phyloP scores from a whole-genome alignment of 2,797 vertebrate genomes.

The Microctenopoma stevenorrisi region DNA sequence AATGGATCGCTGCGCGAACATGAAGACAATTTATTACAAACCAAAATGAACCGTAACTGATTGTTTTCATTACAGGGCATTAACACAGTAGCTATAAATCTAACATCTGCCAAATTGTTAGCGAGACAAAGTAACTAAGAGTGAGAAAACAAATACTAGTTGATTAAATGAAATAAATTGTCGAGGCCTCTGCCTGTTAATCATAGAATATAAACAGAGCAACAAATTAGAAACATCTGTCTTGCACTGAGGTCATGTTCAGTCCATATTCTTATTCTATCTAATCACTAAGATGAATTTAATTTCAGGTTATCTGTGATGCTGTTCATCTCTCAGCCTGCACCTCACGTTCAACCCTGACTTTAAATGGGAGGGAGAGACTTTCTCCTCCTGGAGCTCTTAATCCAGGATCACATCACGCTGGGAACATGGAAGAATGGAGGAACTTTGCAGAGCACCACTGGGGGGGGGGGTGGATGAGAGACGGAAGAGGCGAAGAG shows the following conservation, averaged over 20 bases:
- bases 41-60: background rate
- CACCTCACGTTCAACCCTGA: conserved; percentile 52
- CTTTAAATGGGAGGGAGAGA: conserved; percentile 66
- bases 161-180: conserved; percentile 10
- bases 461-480: conserved; percentile 45
- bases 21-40: background rate
- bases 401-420: conserved; percentile 75
- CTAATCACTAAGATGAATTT: conserved; percentile 20
- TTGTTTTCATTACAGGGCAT: background rate
- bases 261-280: conserved; percentile 22
- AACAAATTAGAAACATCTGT: conserved; percentile 46
- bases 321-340: conserved; percentile 29
- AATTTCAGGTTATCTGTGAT: conserved; percentile 2
- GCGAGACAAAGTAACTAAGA: background rate
- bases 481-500: conserved; percentile 30
- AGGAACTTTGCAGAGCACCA: conserved; percentile 57
- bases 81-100: conserved; percentile 9
- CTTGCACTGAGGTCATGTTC: conserved; percentile 45
- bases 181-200: conserved; percentile 17
- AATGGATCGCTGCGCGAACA: background rate
- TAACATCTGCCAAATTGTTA: background rate
- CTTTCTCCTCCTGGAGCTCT: conserved; percentile 63
- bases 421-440: conserved; percentile 55
- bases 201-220: conserved; percentile 36
- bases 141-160: background rate